Evolutionary conservation across 2,797 vertebrate genomes (phyloP).

Genomic region (Aulostomus chinensis): DNA sequence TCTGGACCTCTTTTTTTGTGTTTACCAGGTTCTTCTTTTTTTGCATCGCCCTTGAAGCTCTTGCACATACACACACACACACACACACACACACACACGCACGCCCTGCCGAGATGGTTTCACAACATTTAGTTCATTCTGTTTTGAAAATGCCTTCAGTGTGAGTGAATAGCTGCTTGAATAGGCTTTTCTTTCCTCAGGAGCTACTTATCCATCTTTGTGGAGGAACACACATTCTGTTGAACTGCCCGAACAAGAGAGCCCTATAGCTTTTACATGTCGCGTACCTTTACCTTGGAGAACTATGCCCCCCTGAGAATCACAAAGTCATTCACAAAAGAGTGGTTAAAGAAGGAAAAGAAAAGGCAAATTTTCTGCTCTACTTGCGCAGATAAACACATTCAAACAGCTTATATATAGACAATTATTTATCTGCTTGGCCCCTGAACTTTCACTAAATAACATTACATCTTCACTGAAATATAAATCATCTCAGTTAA

Average conservation of each 20-base stretch:
- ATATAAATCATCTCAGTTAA: slow-evolving; percentile 69
- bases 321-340: slow-evolving; percentile 17
- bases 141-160: slow-evolving; percentile 16
- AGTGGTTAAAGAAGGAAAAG: slow-evolving; percentile 9
- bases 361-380: not conserved
- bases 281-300: slow-evolving; percentile 10
- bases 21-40: slow-evolving; percentile 19
- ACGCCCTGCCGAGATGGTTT: slow-evolving; percentile 5
- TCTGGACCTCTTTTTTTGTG: slow-evolving; percentile 17
- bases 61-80: no score
- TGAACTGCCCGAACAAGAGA: slow-evolving; percentile 10
- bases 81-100: no score
- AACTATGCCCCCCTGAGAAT: slow-evolving; percentile 5
- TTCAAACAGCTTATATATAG: no score
- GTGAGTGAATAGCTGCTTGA: slow-evolving; percentile 26
- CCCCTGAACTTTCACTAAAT: slow-evolving; percentile 67
- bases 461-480: slow-evolving; percentile 38
- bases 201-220: slow-evolving; percentile 2
- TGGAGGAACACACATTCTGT: not conserved
- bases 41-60: slow-evolving; percentile 16
- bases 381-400: no score
- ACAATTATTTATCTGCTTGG: slow-evolving; percentile 45
- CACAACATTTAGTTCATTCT: slow-evolving; percentile 7
- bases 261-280: slow-evolving; percentile 19
- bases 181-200: slow-evolving; percentile 17